phyloP scores from a whole-genome alignment of 2,797 vertebrate genomes.

The Champsocephalus esox region DNA sequence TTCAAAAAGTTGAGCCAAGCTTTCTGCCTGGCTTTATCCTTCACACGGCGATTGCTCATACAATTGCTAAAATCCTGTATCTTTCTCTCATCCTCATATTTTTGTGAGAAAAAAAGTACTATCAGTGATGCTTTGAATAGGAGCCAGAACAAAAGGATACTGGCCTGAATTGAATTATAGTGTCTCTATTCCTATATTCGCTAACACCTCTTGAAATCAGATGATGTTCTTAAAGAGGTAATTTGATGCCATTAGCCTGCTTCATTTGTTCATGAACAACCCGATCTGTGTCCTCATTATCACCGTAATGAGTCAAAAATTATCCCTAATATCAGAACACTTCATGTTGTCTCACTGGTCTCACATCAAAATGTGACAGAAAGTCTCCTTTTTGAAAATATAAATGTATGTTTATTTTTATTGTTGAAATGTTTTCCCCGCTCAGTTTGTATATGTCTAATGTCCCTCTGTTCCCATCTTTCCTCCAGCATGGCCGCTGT shows the following conservation, averaged over 20 bases:
- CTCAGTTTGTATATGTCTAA: background rate
- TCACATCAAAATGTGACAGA: background rate
- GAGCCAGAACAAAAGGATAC: background rate
- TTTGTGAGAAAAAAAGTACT: background rate
- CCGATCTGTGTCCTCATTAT: constrained; percentile 8
- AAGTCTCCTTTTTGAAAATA: background rate
- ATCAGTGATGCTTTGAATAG: background rate
- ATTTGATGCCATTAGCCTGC: constrained; percentile 10
- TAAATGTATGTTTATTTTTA: background rate
- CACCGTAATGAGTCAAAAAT: background rate
- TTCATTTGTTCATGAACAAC: constrained; percentile 8
- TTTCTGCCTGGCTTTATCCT: background rate
- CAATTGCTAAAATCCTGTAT: background rate
- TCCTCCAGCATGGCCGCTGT: constrained; percentile 94
- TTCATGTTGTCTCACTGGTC: background rate
- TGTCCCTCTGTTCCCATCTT: background rate
- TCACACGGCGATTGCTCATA: background rate
- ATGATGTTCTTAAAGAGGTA: constrained; percentile 4
- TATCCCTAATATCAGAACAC: background rate
- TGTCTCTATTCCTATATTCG: background rate
- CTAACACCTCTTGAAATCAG: background rate
- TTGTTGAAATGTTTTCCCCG: background rate
- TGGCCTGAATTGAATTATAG: background rate
- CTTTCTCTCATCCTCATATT: background rate
- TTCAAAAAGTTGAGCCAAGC: constrained; percentile 6